Evolutionary conservation across 2,797 vertebrate species (phyloP).

Genomic region (Hippocampus kuda): DNA sequence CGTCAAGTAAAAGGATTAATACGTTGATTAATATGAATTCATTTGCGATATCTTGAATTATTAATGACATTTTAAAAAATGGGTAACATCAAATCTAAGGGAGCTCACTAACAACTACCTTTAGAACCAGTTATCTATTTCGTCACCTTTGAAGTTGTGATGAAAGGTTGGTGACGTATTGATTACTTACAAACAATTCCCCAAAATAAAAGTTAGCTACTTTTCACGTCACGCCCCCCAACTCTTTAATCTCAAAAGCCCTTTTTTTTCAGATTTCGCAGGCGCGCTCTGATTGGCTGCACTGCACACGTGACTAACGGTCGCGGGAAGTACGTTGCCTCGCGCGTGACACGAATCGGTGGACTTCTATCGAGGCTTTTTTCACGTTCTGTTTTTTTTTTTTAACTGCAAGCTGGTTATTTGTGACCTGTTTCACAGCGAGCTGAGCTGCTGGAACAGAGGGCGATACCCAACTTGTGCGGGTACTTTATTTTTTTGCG

Average conservation of each 20-base stretch:
- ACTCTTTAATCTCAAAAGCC: conserved; percentile 20
- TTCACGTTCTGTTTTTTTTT: conserved; percentile 28
- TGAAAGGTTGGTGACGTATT: no score
- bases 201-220: background rate
- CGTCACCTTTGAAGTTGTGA: no score
- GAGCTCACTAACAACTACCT: no score
- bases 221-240: conserved; percentile 34
- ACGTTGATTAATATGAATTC: no score
- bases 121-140: no score
- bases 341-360: conserved; percentile 57
- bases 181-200: background rate
- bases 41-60: no score
- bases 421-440: conserved; percentile 51
- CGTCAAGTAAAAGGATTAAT: no score
- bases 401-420: background rate
- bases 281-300: conserved; percentile 61
- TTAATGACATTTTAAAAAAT: no score
- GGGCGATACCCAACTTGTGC: conserved; percentile 5
- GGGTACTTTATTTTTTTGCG: background rate
- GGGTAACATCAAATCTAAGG: no score
- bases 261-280: conserved; percentile 72
- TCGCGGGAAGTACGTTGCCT: conserved; percentile 82
- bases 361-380: no score
- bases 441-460: background rate
- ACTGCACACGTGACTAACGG: conserved; percentile 77